Base-by-base conservation (phyloP, 23 tunicate genomes). In the Styela clava region DNA sequence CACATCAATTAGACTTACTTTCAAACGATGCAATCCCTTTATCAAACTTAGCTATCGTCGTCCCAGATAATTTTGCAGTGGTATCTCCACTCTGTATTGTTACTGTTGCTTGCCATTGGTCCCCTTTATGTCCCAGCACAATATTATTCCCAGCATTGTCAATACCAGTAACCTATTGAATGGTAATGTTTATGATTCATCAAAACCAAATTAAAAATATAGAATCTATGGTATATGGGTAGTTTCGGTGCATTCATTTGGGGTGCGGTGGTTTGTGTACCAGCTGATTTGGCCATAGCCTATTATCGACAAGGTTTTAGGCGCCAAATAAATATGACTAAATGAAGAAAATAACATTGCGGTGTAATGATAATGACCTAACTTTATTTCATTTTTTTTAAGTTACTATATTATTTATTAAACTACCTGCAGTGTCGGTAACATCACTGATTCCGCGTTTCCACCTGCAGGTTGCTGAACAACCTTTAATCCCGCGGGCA, bases 41-140 rank as follows among this genome's bases (percentile, higher is more conserved):
- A 22, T 76, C 52, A 44, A 76, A 76, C 18, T 76, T 32, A 26
- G 64, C 65, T 21, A 52, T 44, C 18, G 81, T 44, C 21, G 24
- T 29, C 27, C 62, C 32, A 9, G 29, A 24, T 33, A 44, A 16
- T 20, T 26, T 26, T 25, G 32, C 64, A 19, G 24, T 26, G 7
- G 7, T 25, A 51, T 36, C 52, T 35, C 62, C 52, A 44, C 65
- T 44, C 62, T 25, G 62, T 24, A 76, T 36, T 23, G 64, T 44
- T 12, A 76, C 27, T 22, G 81, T 76, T 21, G 81, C 81, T 21
- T 76, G 81, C 81, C 81, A 76, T 52, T 28, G 64, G 52, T 76
- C 81, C 12, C 62, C 52, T 27, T 44, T 52, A 52, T 76, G 81
- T 36, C 81, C 81, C 12, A 76, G 81, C 21, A 29, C 65, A 34